Conservation (phyloP, 2,888 invertebrate species). For the Meteorus colon region DNA sequence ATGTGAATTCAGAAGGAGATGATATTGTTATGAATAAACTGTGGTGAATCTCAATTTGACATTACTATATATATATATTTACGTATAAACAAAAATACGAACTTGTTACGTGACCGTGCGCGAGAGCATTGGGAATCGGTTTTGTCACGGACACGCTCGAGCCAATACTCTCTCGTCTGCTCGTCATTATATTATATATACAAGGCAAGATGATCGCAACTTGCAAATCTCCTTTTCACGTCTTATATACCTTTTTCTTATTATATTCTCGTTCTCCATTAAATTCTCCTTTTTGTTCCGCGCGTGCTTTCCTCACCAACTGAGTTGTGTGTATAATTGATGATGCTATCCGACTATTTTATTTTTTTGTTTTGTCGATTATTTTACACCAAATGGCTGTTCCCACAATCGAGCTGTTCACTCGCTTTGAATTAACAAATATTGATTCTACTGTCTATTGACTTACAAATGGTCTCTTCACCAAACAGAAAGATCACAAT, state of each 20-base stretch:
- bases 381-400: constrained; percentile 25
- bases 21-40: background rate
- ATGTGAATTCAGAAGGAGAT: too few species aligned
- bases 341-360: constrained; percentile 24
- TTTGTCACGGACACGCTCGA: constrained; percentile 66
- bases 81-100: background rate
- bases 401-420: constrained; percentile 17
- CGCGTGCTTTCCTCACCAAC: constrained; percentile 39
- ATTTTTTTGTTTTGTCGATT: constrained; percentile 11
- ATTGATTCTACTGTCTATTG: constrained; percentile 11
- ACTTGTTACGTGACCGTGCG: constrained; percentile 7
- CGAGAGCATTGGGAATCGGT: constrained; percentile 30
- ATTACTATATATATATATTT: background rate
- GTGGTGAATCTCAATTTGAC: background rate
- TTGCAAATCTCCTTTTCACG: constrained; percentile 17
- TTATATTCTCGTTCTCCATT: background rate
- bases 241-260: background rate
- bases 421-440: constrained; percentile 18
- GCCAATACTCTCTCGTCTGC: constrained; percentile 47
- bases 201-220: background rate
- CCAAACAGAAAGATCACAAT: background rate
- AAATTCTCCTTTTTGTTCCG: constrained; percentile 21
- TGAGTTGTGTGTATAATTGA: constrained; percentile 42
- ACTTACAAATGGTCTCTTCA: background rate
- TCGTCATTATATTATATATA: constrained; percentile 21